These are phyloP conservation scores for Clarias platycephalus DNA, from an alignment of 2,797 vertebrate genomes.

Conservation along the genomic window DNA sequence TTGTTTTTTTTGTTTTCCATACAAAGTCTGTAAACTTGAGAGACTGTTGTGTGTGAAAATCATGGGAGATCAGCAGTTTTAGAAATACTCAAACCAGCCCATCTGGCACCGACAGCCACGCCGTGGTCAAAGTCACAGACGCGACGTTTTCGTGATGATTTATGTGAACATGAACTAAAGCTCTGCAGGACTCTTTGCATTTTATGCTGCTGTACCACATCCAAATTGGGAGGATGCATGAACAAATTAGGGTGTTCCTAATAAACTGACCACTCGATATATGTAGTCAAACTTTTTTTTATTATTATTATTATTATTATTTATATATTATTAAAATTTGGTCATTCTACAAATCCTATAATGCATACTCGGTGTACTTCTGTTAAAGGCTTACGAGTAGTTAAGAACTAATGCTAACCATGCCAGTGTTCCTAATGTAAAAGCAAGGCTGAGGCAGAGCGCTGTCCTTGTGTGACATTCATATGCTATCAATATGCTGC, in stretches of 20 bases:
- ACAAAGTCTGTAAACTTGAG: neutral
- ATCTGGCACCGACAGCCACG: neutral
- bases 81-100: neutral
- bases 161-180: neutral
- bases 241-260: neutral
- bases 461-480: conserved; percentile 66
- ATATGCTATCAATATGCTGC: conserved; percentile 69
- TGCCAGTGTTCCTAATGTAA: conserved; percentile 51
- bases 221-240: neutral
- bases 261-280: neutral
- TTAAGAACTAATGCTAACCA: neutral
- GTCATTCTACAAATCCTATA: neutral
- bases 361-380: neutral
- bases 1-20: neutral
- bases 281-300: neutral
- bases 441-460: conserved; percentile 26
- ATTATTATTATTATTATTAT: no score
- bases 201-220: neutral
- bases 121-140: neutral
- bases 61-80: neutral
- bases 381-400: neutral
- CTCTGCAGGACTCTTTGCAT: neutral
- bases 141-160: neutral
- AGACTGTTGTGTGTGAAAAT: neutral
- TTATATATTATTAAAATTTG: neutral